Evolutionary conservation across 2,797 vertebrate species (phyloP).

Genomic region (Hozukius guyotensis): DNA sequence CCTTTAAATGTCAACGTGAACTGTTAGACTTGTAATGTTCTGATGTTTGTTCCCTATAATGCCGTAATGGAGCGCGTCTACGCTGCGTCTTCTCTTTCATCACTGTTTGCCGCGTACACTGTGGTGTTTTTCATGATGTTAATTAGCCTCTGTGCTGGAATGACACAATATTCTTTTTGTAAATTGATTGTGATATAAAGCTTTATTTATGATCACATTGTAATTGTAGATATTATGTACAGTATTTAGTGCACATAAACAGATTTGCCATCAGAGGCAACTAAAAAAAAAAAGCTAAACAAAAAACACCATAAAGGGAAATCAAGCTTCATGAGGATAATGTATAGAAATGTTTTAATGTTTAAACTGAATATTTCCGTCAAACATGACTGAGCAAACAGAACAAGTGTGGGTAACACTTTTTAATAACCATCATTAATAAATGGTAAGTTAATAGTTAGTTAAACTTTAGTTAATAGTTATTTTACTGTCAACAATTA

Average conservation of each 20-base stretch:
- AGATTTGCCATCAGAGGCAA: background rate
- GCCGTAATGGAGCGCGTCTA: no score
- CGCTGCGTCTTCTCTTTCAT: background rate
- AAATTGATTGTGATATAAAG: background rate
- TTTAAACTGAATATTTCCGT: background rate
- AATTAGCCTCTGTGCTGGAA: background rate
- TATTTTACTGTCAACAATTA: background rate
- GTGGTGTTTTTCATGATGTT: background rate
- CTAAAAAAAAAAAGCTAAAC: background rate
- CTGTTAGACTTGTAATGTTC: no score
- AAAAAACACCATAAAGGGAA: background rate
- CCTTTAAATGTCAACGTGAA: background rate
- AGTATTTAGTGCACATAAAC: background rate
- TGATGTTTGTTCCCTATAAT: background rate
- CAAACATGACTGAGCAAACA: fast-evolving
- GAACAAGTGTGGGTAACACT: background rate
- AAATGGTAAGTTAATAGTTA: background rate
- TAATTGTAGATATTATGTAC: background rate
- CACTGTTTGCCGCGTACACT: background rate
- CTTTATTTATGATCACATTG: conserved; percentile 40
- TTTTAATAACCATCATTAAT: background rate
- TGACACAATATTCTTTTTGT: background rate
- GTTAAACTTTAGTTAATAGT: background rate
- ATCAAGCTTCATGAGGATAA: background rate
- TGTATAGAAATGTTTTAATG: background rate